These are phyloP conservation scores for Perccottus glenii DNA, from an alignment of 2,113 vertebrate species.

Conservation along the genomic window DNA sequence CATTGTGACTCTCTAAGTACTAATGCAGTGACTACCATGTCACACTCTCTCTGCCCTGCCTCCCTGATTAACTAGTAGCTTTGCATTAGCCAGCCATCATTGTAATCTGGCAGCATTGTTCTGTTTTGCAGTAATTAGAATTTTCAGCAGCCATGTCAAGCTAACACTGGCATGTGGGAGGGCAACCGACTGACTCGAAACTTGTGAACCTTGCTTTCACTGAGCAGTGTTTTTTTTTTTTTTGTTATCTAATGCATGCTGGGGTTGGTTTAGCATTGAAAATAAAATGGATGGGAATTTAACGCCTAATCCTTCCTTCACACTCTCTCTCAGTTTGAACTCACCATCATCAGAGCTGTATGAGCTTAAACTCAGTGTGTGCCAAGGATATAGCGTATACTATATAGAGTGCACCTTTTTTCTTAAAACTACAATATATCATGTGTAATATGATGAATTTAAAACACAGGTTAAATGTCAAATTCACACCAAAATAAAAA, in stretches of 20 bases:
- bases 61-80: conserved; percentile 42
- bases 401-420: not conserved
- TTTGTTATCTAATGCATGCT: conserved; percentile 59
- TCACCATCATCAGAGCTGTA: not conserved
- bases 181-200: conserved; percentile 24
- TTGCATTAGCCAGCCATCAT: conserved; percentile 33
- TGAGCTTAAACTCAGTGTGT: conserved; percentile 5
- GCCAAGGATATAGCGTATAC: not conserved
- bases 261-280: conserved; percentile 38
- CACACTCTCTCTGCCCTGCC: conserved; percentile 13
- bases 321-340: conserved; percentile 6
- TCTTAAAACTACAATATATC: not conserved
- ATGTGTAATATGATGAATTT: too few species aligned
- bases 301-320: conserved; percentile 16
- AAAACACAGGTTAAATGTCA: too few species aligned
- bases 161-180: conserved; percentile 45
- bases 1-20: conserved; percentile 28
- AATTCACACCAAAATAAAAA: too few species aligned
- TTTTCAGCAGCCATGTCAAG: conserved; percentile 53
- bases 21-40: conserved; percentile 15
- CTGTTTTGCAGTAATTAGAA: conserved; percentile 63
- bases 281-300: conserved; percentile 38
- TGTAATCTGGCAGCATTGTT: conserved; percentile 54
- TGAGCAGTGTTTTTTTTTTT: conserved; percentile 55
- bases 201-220: conserved; percentile 27